phyloP scores from a whole-genome alignment of 2,113 vertebrate species.

The Passerina amoena region DNA sequence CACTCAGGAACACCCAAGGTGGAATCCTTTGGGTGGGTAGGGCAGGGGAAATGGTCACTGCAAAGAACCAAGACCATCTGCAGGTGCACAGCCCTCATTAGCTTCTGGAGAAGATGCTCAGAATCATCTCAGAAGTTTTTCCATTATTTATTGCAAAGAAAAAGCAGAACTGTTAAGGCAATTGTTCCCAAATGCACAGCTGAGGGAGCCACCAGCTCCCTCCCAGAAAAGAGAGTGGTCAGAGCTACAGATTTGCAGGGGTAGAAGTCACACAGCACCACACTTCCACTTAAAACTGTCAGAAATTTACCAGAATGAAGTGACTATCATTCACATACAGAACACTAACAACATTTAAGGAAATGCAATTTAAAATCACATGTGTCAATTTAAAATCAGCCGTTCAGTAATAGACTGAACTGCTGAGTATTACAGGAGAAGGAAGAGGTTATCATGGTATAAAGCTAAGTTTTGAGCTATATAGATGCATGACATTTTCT shows the following conservation, averaged over 20 bases:
- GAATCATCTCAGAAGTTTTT: not conserved
- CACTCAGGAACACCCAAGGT: not conserved
- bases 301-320: not conserved
- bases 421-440: not conserved
- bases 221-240: not conserved
- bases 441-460: not conserved
- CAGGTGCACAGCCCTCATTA: not conserved
- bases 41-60: not conserved
- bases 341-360: not conserved
- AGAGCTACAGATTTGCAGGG: not conserved
- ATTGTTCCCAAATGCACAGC: not conserved
- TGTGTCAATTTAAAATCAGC: not conserved
- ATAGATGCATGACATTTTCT: not conserved
- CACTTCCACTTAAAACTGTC: not conserved
- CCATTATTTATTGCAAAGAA: not conserved
- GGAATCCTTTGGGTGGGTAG: not conserved
- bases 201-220: not conserved
- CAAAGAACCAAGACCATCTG: not conserved
- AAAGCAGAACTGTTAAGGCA: not conserved
- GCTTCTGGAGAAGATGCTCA: not conserved
- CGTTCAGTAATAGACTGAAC: not conserved
- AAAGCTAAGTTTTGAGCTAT: not conserved
- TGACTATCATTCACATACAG: fast-evolving
- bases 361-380: not conserved
- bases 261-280: not conserved